These are phyloP conservation scores for Scaptomyza reducta DNA, from an alignment of 2,888 invertebrate genomes.

Conservation along the genomic window DNA sequence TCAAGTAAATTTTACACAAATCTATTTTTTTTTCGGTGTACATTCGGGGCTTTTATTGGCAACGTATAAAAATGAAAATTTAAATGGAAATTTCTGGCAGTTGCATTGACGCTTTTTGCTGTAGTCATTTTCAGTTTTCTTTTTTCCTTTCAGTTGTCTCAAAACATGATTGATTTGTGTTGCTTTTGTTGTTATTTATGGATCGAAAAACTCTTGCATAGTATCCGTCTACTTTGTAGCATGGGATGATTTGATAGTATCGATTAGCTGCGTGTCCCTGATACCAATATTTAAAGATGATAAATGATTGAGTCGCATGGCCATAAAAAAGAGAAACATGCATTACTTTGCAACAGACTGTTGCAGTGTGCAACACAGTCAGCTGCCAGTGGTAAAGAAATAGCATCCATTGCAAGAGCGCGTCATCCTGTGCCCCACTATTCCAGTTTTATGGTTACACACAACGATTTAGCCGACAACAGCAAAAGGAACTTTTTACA, in stretches of 20 bases:
- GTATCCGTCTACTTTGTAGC: conserved; percentile 17
- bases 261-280: conserved; percentile 61
- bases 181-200: conserved; percentile 46
- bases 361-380: conserved; percentile 35
- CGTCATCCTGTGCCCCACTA: conserved; percentile 58
- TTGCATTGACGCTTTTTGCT: conserved; percentile 1
- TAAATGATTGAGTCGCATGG: conserved; percentile 39
- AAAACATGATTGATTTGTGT: conserved; percentile 64
- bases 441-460: conserved; percentile 69
- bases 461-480: conserved; percentile 65
- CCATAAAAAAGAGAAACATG: conserved; percentile 41
- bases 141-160: conserved; percentile 19
- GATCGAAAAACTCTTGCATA: conserved; percentile 38
- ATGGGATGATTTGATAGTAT: conserved; percentile 57
- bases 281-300: conserved; percentile 58
- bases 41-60: background rate
- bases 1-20: background rate
- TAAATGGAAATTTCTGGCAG: conserved; percentile 11
- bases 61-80: conserved; percentile 6
- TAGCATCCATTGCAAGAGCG: conserved; percentile 14
- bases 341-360: conserved; percentile 58
- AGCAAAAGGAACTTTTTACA: conserved; percentile 63
- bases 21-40: background rate
- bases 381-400: conserved; percentile 13
- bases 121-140: background rate